Conservation (phyloP, 30 jellyfish, hydroid and myxozoan species). For the Chironex yamaguchii region DNA sequence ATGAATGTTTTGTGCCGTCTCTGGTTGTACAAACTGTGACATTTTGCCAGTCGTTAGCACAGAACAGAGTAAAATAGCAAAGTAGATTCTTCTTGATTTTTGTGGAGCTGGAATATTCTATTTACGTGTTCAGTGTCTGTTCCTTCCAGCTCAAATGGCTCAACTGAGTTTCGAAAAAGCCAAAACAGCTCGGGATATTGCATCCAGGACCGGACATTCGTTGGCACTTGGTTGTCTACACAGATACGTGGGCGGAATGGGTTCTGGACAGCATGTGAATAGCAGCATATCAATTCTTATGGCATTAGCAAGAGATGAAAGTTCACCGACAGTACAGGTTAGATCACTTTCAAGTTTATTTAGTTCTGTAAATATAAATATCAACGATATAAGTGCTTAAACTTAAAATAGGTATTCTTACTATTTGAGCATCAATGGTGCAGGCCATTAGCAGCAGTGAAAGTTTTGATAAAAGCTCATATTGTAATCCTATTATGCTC, state of each 20-base stretch:
- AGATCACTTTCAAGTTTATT: not conserved
- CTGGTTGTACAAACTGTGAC: no score
- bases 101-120: no score
- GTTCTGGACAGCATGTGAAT: slow-evolving; percentile 94
- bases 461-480: no score
- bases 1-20: no score
- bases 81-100: no score
- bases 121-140: not conserved
- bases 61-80: no score
- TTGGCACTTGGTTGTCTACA: slow-evolving; percentile 96
- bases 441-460: no score
- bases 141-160: slow-evolving; percentile 81
- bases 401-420: not conserved
- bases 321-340: slow-evolving; percentile 94
- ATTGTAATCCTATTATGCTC: no score
- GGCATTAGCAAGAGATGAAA: slow-evolving; percentile 93
- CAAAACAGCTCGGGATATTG: slow-evolving; percentile 91
- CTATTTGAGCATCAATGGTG: no score
- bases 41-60: no score
- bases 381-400: not conserved
- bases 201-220: slow-evolving; percentile 96
- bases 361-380: not conserved
- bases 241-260: slow-evolving; percentile 99
- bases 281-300: slow-evolving; percentile 89
- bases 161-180: slow-evolving; percentile 94